These are phyloP conservation scores for Chondrilla cf. caribensis DNA, from an alignment of 37 sponge, comb jelly and placozoan species.

Conservation along the genomic window DNA sequence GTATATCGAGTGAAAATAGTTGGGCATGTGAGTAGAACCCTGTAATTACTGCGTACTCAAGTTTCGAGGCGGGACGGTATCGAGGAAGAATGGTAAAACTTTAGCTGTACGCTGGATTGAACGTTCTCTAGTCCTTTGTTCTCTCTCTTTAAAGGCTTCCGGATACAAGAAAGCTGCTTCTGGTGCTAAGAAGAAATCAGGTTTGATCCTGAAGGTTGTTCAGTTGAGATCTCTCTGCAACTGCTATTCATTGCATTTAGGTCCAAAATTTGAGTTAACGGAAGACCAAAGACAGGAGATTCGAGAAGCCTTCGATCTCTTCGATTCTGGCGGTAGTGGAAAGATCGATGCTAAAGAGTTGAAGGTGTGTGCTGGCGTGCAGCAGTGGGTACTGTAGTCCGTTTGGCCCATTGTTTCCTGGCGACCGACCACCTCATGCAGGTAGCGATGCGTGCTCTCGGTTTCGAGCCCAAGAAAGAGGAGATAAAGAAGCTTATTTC, in stretches of 20 bases:
- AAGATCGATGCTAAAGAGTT: slow-evolving; percentile 96
- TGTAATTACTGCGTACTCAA: too few species aligned
- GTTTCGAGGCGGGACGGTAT: too few species aligned
- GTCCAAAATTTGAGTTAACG: slow-evolving; percentile 89
- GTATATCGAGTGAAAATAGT: too few species aligned
- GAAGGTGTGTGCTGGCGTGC: slow-evolving; percentile 58
- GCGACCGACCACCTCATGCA: slow-evolving; percentile 12
- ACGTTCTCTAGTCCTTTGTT: neutral
- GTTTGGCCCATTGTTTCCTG: neutral
- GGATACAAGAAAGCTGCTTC: slow-evolving; percentile 18
- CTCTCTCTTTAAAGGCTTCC: neutral
- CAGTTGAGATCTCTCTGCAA: too few species aligned
- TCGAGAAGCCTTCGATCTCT: slow-evolving; percentile 96
- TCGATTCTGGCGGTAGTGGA: slow-evolving; percentile 97
- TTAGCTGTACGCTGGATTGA: too few species aligned
- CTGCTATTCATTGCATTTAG: slow-evolving; percentile 47
- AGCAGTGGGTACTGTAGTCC: neutral
- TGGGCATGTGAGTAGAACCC: too few species aligned
- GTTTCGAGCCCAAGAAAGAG: slow-evolving; percentile 99
- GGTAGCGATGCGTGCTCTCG: slow-evolving; percentile 96
- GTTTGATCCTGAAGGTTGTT: neutral
- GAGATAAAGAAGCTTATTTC: slow-evolving; percentile 96
- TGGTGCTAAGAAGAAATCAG: slow-evolving; percentile 23
- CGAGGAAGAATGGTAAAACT: too few species aligned
- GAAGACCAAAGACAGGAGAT: slow-evolving; percentile 99